Conservation (phyloP, 1,140 invertebrate species). For the Berghia stephanieae region DNA sequence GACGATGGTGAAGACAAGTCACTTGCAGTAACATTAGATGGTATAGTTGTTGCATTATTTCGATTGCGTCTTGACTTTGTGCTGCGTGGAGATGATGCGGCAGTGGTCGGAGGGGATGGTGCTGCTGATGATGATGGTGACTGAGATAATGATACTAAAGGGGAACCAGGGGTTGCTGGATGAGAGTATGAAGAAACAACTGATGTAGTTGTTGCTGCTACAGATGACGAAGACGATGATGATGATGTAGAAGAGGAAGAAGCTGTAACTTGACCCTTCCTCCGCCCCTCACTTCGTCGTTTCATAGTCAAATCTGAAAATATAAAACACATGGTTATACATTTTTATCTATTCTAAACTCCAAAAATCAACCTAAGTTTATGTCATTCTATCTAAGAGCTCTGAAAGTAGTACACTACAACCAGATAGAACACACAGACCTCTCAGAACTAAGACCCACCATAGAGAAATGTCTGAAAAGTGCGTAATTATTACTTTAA, state of each 20-base stretch:
- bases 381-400: background rate
- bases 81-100: background rate
- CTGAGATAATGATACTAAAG: background rate
- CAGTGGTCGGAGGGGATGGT: background rate
- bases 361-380: background rate
- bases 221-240: background rate
- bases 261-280: constrained; percentile 31
- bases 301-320: constrained; percentile 34
- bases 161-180: background rate
- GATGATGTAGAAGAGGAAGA: background rate
- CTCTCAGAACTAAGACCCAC: no score
- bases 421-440: background rate
- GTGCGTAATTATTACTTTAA: no score
- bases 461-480: no score
- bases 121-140: background rate
- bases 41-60: no score
- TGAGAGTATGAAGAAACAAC: background rate
- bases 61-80: constrained; percentile 6
- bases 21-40: no score
- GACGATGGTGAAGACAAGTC: no score
- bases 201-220: background rate
- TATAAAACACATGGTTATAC: background rate
- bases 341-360: background rate
- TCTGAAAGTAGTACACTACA: background rate
- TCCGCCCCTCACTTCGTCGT: constrained; percentile 32